Evolutionary conservation across 2,113 vertebrate genomes (phyloP), one percentile per base, ranked within the genome.

Genomic region (Oxyruncus cristatus): DNA sequence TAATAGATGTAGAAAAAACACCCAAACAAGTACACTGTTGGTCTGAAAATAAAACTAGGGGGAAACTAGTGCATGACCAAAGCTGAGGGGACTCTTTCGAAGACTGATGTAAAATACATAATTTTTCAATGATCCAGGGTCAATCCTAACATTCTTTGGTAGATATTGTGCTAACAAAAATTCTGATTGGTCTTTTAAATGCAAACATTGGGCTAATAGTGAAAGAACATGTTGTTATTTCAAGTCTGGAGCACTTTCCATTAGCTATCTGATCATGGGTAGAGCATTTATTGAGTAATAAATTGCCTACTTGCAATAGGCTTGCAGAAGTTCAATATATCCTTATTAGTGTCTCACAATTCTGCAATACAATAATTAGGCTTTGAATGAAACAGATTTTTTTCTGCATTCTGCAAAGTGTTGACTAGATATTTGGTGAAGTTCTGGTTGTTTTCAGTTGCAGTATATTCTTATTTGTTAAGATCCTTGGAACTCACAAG

Each of bases 111-210:
- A 65, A 95, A 94, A 85, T 21, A 71, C 2, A 27, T 28, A 46
- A 26, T 49, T 93, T 93, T 82, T 46, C 23, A 88, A 82, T 17
- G 42, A 88, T 58, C 14, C 28, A 26, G 17, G 72, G 56, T 73
- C 37, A 68, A 72, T 56, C 4, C 4, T 35, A 85, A 85, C 75
- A 72, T 68, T 88, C 17, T 66, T 85, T 28, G 66, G n/a, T 49
- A 92, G 74, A 88, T 85, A 76, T 15, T 46, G 41, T 49, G 74
- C 47, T 83, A 79, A 90, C 85, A 94, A 78, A 88, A 90, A 94
- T 88, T 82, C 56, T 78, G 62, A 88, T 88, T 90, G 90, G 94
- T 88, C 62, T 88, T 96, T 89, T 65, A 68, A 95, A 95, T 83
- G 66, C 75, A 87, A 82, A 79, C 58, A 88, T 63, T 65, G 37